Base-by-base conservation (phyloP, 1,140 invertebrate species). In the Neocloeon triangulifer region DNA sequence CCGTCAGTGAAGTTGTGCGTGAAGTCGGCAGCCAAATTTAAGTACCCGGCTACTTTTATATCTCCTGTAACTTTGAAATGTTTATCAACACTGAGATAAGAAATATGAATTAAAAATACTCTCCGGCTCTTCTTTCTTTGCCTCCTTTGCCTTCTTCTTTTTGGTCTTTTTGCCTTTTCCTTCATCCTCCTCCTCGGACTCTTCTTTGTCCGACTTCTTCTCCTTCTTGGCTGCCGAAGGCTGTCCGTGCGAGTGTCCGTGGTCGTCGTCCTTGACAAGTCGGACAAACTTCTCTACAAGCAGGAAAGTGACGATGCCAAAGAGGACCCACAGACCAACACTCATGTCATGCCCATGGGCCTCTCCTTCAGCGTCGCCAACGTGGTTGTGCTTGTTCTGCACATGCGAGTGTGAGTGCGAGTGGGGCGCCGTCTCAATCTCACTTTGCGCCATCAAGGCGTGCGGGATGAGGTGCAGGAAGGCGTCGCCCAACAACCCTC, bases 1-100 rank as follows among this genome's bases (percentile, higher is more conserved):
- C 89, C 91, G 67, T 96, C 91, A 19, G 91, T 96, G 44, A 95
- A 89, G 53, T 96, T 96, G 48, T 96, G 91, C 23, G 79, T 69
- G 55, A 91, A 91, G 52, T 96, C 91, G 34, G 89, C 91, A 32
- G 75, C 84, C 16, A 96, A 52, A 53, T 95, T 96, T 31, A 96
- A 58, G 50, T 89, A 95, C 2, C 85, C 89, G 42, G 85, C 70
- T 15, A 94, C 77, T 61, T 88, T 84, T 16, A 91, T 85, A 31
- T 84, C 71, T 44, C 15, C 40, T 25, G 35, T 25, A 34, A 36
- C 10, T n/a, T n/a, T n/a, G n/a, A n/a, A n/a, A n/a, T n/a, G n/a
- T n/a, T n/a, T n/a, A n/a, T n/a, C n/a, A n/a, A n/a, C n/a, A n/a
- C n/a, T n/a, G n/a, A n/a, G n/a, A n/a, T n/a, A n/a, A n/a, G n/a